Base-by-base conservation (phyloP, 2,888 invertebrate species). In the Parasteatoda lunata region DNA sequence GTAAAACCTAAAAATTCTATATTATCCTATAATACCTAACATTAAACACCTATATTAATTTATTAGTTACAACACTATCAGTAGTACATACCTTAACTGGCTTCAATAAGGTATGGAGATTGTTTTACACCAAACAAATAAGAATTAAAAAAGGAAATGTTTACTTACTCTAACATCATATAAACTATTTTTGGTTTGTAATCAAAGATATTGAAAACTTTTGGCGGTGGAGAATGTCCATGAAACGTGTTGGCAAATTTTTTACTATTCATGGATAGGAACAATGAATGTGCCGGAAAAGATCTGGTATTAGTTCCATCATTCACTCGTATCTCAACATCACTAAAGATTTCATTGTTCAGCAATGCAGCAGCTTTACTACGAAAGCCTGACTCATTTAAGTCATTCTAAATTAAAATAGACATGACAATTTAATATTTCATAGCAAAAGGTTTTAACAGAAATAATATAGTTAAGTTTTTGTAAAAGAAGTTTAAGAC, bases 151-250 rank as follows among this genome's bases (percentile, higher is more conserved):
- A 30, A 30, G 0, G 2, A n/a, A 76, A 76, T 11, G 3, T 52
- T 47, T 64, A 73, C 80, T 80, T 52, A 80, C 80, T n/a, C 13
- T 47, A 80, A 52, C 72, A 72, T 73, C 13, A 52, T 9, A 45
- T 80, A 9, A 66, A 80, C 49, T 4, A 45, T 47, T 49, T 73
- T 11, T 45, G 72, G 54, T 4, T 64, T 66, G 66, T 49, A 80
- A 3, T 73, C 80, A 3, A 5, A 11, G 4, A 80, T 52, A 47
- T 80, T 72, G 11, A 72, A 52, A n/a, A 7, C 4, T 13, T 7
- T 59, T 59, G 59, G 59, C 8, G 59, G n/a, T 8, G 9, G 11
- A 9, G 51, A n/a, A n/a, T 13, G 9, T 0, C 47, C n/a, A 6
- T 54, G 49, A 30, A 75, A 81, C 47, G 13, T 8, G 7, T 47